These are phyloP conservation scores for Embiotoca jacksoni DNA, from an alignment of 2,113 vertebrate genomes.

Conservation along the genomic window DNA sequence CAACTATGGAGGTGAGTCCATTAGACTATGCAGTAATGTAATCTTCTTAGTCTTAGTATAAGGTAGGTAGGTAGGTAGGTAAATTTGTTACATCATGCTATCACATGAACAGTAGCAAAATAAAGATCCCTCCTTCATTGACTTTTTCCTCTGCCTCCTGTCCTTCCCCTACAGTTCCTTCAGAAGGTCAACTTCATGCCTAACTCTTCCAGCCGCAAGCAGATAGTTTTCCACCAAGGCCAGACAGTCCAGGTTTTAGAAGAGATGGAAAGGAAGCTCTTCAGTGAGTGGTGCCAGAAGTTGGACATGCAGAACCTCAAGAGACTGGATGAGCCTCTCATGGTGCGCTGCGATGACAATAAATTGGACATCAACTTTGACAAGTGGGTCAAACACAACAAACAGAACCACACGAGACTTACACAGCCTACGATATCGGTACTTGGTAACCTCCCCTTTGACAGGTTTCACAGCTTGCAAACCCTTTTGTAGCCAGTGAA, in stretches of 20 bases:
- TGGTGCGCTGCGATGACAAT: slow-evolving; percentile 81
- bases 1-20: slow-evolving; percentile 82
- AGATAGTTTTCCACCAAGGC: slow-evolving; percentile 70
- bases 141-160: not conserved
- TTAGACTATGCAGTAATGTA: not conserved
- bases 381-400: slow-evolving; percentile 78
- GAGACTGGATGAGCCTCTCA: slow-evolving; percentile 85
- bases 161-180: slow-evolving; percentile 78
- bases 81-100: not conserved
- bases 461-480: too few relatives aligned
- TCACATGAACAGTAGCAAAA: not conserved
- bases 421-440: not conserved
- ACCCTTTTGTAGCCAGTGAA: too few relatives aligned
- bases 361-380: slow-evolving; percentile 90
- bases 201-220: slow-evolving; percentile 77
- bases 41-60: not conserved
- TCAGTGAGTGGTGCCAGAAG: slow-evolving; percentile 87
- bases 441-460: too few relatives aligned
- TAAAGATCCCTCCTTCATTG: not conserved
- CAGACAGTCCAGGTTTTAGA: slow-evolving; percentile 85
- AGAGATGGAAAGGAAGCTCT: slow-evolving; percentile 85
- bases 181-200: slow-evolving; percentile 82
- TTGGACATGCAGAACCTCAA: slow-evolving; percentile 83
- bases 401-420: not conserved
- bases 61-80: too few relatives aligned